Conservation (phyloP, 1,140 invertebrate genomes). For the Aphaenogaster floridana region DNA sequence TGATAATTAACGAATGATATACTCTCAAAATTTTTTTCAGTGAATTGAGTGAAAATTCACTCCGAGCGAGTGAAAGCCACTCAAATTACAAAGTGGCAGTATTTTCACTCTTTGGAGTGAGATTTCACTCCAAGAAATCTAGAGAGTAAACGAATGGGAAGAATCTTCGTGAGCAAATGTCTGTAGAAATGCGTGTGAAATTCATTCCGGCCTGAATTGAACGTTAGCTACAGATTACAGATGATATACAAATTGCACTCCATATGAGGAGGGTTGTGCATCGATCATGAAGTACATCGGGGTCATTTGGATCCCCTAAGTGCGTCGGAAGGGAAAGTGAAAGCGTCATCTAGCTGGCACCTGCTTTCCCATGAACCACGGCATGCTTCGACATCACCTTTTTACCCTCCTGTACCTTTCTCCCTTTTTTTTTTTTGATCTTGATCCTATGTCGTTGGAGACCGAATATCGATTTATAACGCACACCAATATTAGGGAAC, state of each 20-base stretch:
- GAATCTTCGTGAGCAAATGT: neutral
- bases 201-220: neutral
- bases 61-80: too few relatives aligned
- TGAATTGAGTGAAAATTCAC: too few relatives aligned
- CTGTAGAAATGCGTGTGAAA: neutral
- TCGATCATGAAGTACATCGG: neutral
- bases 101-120: too few relatives aligned
- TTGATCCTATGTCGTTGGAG: constrained; percentile 59
- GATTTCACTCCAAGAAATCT: too few relatives aligned
- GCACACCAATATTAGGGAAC: neutral
- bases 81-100: too few relatives aligned
- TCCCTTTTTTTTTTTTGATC: constrained; percentile 43
- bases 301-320: constrained; percentile 14
- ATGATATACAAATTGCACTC: neutral
- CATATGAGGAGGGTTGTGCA: neutral
- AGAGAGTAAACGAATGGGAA: neutral
- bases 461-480: constrained; percentile 44
- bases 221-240: neutral
- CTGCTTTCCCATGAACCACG: constrained; percentile 62
- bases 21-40: too few relatives aligned
- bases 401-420: constrained; percentile 15
- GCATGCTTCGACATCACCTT: constrained; percentile 29
- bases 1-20: neutral
- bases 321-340: constrained; percentile 19
- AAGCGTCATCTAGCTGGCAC: constrained; percentile 32